Evolutionary conservation across 2,113 vertebrate species (phyloP), one percentile per base, ranked within the genome.

Genomic region (Corydoras sp.): DNA sequence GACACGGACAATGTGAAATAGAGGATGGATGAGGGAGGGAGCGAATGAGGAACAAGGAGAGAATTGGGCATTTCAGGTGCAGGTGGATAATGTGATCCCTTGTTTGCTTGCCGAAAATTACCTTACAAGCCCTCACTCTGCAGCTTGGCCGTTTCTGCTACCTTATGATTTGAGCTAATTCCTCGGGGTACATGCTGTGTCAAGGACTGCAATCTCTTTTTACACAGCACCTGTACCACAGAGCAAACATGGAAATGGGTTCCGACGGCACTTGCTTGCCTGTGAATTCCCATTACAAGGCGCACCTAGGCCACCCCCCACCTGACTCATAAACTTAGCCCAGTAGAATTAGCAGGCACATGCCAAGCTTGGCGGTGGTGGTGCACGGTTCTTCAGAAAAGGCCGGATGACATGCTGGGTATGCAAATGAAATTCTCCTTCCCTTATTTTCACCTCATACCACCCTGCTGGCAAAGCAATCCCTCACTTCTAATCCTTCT

Each of bases 11-110:
- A 90, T 77, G 78, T 43, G 79, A 73, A 76, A 75, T 72, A 58
- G 61, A 65, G 68, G 81, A 76, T 74, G 73, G 72, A 78, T 74
- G 70, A 49, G 65, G 49, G 50, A 49, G 59, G 8, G 64, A 62
- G 48, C 58, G 61, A 79, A 84, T 86, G 84, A 88, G 89, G 86
- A 86, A 62, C 50, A 29, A 56, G 59, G 58, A 65, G 79, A 69
- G 50, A 62, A 71, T 94, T 92, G 92, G 90, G 93, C 94, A 93
- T 96, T 94, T 94, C 95, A 96, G 93, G 95, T 98, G 94, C 92
- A 92, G 91, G 90, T 93, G 94, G 92, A 93, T 97, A 97, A 99
- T 95, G 93, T 95, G 92, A 82, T 91, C 91, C 91, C 90, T 92
- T 89, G 88, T 90, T 88, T 90, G 87, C 85, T 86, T 84, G 81